phyloP scores from a whole-genome alignment of 2,888 invertebrate species.

The Chrysotoxum bicinctum region DNA sequence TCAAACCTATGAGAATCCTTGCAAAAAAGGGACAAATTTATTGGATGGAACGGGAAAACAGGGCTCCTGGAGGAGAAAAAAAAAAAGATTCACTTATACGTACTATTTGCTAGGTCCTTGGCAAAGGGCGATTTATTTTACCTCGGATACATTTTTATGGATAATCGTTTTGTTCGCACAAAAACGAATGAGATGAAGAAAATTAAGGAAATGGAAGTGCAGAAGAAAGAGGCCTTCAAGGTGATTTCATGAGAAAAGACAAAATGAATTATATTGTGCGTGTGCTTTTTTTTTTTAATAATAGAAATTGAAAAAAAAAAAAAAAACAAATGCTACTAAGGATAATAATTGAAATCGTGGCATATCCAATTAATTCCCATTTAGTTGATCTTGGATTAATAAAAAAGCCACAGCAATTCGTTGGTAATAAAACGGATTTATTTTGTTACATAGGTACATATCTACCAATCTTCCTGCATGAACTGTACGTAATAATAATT shows the following conservation, averaged over 20 bases:
- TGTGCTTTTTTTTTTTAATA: slow-evolving; percentile 1
- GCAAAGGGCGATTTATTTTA: slow-evolving; percentile 55
- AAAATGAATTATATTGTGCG: no score
- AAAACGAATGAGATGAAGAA: slow-evolving; percentile 15
- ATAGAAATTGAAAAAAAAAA: neutral
- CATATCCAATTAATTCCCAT: slow-evolving; percentile 55
- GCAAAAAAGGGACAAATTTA: neutral
- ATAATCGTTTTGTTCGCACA: slow-evolving; percentile 5
- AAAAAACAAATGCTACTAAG: slow-evolving; percentile 18
- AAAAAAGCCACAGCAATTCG: neutral
- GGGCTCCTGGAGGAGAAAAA: neutral
- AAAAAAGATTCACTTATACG: neutral
- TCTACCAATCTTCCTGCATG: neutral
- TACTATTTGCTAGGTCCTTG: neutral
- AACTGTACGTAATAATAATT: neutral
- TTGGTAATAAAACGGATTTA: neutral
- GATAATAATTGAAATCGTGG: slow-evolving; percentile 60
- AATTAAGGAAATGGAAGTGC: slow-evolving; percentile 6
- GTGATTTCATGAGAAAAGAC: neutral
- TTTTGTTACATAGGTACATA: neutral
- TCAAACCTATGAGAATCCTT: neutral
- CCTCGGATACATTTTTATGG: slow-evolving; percentile 33
- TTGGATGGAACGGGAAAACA: no score
- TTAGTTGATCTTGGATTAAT: neutral
- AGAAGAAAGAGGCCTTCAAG: neutral